Evolutionary conservation across 2,797 vertebrate genomes (phyloP).

Genomic region (Ctenopoma kingsleyae): DNA sequence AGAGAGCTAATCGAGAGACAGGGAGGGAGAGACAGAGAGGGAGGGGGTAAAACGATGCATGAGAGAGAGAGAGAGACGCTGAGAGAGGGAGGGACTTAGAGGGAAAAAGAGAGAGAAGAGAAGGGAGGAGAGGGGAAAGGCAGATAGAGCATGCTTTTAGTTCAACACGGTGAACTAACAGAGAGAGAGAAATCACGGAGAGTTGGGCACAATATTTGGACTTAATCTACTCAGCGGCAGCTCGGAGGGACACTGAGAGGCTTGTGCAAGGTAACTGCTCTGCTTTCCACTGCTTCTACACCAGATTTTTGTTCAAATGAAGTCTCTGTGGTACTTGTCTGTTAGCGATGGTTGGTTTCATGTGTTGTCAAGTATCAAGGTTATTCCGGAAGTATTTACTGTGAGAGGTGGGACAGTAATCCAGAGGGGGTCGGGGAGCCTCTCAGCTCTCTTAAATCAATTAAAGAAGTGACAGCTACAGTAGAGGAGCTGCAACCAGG

Average conservation of each 20-base stretch:
- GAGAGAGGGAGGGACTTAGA: conserved; percentile 45
- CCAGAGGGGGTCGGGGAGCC: neutral
- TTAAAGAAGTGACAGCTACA: conserved; percentile 55
- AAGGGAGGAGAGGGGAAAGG: conserved; percentile 10
- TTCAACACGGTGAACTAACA: conserved; percentile 38
- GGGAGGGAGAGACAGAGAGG: neutral
- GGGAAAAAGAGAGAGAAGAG: conserved; percentile 24
- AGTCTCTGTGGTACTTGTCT: neutral
- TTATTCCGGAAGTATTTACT: conserved; percentile 6
- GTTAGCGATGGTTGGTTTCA: neutral
- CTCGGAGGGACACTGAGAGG: conserved; percentile 28
- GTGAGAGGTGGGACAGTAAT: conserved; percentile 21
- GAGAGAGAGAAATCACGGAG: conserved; percentile 9
- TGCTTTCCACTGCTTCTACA: conserved; percentile 30
- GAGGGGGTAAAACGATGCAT: conserved; percentile 8
- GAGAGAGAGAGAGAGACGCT: conserved; percentile 15
- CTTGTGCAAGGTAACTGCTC: conserved; percentile 49
- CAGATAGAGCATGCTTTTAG: conserved; percentile 24
- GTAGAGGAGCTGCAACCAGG: conserved; percentile 38
- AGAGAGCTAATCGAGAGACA: neutral
- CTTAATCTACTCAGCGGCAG: conserved; percentile 14
- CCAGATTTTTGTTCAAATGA: neutral
- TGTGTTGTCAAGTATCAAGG: conserved; percentile 2
- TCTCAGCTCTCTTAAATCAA: conserved; percentile 38
- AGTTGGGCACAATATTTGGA: conserved; percentile 25